Base-by-base conservation (phyloP, 2,113 vertebrate species). In the Scomber japonicus region DNA sequence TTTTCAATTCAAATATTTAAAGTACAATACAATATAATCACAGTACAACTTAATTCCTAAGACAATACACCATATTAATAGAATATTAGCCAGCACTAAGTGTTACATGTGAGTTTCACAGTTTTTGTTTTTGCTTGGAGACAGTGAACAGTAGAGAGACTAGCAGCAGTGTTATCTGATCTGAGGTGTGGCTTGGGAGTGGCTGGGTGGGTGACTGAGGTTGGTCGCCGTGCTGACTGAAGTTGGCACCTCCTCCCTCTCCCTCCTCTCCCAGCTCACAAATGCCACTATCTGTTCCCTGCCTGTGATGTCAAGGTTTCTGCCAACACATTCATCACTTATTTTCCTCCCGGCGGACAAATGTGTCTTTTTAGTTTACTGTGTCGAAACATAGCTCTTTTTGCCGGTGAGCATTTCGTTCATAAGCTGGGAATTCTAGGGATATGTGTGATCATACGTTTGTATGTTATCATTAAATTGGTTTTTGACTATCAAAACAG, bases 241-340 rank as follows among this genome's bases (percentile, higher is more conserved):
- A 68, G 62, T 48, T 68, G 57, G 88, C 82, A 61, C 88, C 74
- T 83, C 84, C 91, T 92, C 91, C 80, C 59, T 84, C 85, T 85
- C 86, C 81, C 57, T 79, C 81, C 81, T 78, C 90, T 93, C 89
- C 91, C 75, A 71, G 72, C 82, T 87, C 82, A 84, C 84, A 72
- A 87, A 75, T 72, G 24, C 71, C 50, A 21, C 56, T 48, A 17
- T 50, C 60, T 35, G 73, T 69, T 55, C 24, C 5, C 51, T 35
- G 30, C 45, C 19, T 35, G n/a, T 53, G 44, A 73, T 50, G 65
- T 80, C 19, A 69, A 49, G n/a, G 8, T 15, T 2, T 63, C 19
- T 61, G 35, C 27, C 17, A 30, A 40, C 61, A 68, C 8, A 27
- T 61, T 35, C 65, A 59, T 69, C 56, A 30, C 17, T 60, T 57